phyloP scores from a whole-genome alignment of 37 sponge, comb jelly and placozoan genomes.

The Halisarca cf. caerulea region DNA sequence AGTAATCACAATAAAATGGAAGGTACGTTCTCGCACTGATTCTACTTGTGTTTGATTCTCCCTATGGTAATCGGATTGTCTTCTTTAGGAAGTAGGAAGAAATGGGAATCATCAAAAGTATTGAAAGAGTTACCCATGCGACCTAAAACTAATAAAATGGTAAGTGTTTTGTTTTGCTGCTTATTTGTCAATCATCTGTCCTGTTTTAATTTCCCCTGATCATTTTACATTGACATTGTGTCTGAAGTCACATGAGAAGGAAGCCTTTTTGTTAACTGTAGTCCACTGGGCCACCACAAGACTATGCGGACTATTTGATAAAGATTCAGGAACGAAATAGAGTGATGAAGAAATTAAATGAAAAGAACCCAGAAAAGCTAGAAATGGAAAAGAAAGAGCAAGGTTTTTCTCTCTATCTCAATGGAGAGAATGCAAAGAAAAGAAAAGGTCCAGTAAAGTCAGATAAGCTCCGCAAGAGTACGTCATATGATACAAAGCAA shows the following conservation, averaged over 20 bases:
- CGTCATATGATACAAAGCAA: background rate
- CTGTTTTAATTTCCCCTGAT: background rate
- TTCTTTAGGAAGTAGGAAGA: background rate
- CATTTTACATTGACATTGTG: too few relatives aligned
- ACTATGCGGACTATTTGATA: constrained; percentile 52
- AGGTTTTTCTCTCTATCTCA: constrained; percentile 92
- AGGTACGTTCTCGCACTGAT: constrained; percentile 1
- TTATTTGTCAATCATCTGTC: background rate
- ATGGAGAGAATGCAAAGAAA: constrained; percentile 78
- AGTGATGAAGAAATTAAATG: constrained; percentile 70
- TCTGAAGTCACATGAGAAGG: background rate
- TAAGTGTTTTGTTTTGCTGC: background rate
- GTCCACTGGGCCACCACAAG: background rate
- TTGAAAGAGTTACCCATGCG: background rate
- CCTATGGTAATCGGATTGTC: background rate
- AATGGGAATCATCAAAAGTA: background rate
- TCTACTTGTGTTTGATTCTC: background rate
- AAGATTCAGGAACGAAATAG: constrained; percentile 76
- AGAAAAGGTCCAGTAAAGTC: background rate
- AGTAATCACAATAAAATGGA: background rate
- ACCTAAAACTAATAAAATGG: background rate
- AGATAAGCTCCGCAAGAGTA: background rate
- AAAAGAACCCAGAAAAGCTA: constrained; percentile 63
- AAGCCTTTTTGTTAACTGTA: background rate
- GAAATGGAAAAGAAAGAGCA: constrained; percentile 87